Evolutionary conservation across 1,140 invertebrate genomes (phyloP).

Genomic region (Tetramorium alpestre): DNA sequence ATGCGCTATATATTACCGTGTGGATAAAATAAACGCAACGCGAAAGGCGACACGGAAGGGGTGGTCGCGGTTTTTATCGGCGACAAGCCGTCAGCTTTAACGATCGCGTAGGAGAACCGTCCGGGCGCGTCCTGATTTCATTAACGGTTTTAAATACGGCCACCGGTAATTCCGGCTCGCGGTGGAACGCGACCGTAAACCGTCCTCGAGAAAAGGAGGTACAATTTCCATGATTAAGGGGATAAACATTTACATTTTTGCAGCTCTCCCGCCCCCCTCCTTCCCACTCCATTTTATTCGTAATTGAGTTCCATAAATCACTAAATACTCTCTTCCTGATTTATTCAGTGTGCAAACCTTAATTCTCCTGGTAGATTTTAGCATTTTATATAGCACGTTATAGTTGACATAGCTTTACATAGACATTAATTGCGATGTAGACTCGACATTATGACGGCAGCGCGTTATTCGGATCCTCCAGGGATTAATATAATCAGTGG

Average conservation of each 20-base stretch:
- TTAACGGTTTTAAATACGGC: constrained; percentile 61
- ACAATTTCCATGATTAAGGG: constrained; percentile 44
- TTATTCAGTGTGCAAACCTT: constrained; percentile 27
- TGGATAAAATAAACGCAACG: constrained; percentile 41
- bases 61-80: constrained; percentile 51
- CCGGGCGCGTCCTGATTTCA: constrained; percentile 55
- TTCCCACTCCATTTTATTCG: neutral
- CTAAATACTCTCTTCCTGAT: constrained; percentile 11
- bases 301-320: constrained; percentile 52
- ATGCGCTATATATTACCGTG: constrained; percentile 56
- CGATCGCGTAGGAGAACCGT: constrained; percentile 43
- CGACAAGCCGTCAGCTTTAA: constrained; percentile 62
- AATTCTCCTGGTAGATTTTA: neutral
- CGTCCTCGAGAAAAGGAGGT: neutral
- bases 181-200: constrained; percentile 38
- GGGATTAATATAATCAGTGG: constrained; percentile 17
- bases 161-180: constrained; percentile 49
- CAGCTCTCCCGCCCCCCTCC: neutral
- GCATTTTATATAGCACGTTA: constrained; percentile 5
- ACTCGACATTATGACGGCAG: neutral
- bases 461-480: neutral
- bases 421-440: constrained; percentile 8
- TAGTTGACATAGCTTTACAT: constrained; percentile 14
- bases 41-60: constrained; percentile 43
- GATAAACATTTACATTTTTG: constrained; percentile 50